phyloP scores from a whole-genome alignment of 2,888 invertebrate genomes.

The Platycnemis pennipes region DNA sequence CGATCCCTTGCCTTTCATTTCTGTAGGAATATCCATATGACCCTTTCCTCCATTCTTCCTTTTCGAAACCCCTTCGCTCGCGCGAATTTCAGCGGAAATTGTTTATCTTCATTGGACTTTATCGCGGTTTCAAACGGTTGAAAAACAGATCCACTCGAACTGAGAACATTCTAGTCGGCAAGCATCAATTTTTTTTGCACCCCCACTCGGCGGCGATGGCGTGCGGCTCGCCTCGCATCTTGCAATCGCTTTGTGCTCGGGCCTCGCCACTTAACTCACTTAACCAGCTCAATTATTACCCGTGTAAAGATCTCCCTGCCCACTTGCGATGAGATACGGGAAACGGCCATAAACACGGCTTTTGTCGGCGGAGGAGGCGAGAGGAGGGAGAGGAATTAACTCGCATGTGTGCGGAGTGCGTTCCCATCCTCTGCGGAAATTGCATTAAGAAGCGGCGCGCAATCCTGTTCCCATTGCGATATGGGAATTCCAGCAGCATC shows the following conservation, averaged over 20 bases:
- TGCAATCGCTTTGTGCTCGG: conserved; percentile 22
- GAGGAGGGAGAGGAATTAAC: too few species aligned
- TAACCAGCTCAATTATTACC: conserved; percentile 5
- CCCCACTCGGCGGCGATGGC: neutral
- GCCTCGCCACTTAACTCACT: conserved; percentile 29
- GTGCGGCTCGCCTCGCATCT: neutral
- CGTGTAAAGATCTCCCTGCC: neutral
- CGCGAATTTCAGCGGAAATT: neutral
- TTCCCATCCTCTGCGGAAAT: neutral
- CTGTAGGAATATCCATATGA: neutral
- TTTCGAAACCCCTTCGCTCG: neutral
- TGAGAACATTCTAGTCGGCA: neutral
- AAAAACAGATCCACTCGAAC: neutral
- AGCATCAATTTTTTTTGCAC: neutral
- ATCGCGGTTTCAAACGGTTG: neutral
- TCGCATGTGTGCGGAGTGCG: too few species aligned
- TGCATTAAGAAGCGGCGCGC: neutral
- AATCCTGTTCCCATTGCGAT: neutral
- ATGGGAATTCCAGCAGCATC: neutral
- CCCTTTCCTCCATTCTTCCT: neutral
- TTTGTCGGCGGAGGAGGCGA: too few species aligned
- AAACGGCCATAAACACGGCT: neutral
- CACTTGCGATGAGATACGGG: neutral
- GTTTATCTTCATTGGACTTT: neutral
- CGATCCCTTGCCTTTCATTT: neutral